Evolutionary conservation across 2,888 invertebrate genomes (phyloP), one percentile per base, ranked within the genome.

Genomic region (Lamellibrachia columna): DNA sequence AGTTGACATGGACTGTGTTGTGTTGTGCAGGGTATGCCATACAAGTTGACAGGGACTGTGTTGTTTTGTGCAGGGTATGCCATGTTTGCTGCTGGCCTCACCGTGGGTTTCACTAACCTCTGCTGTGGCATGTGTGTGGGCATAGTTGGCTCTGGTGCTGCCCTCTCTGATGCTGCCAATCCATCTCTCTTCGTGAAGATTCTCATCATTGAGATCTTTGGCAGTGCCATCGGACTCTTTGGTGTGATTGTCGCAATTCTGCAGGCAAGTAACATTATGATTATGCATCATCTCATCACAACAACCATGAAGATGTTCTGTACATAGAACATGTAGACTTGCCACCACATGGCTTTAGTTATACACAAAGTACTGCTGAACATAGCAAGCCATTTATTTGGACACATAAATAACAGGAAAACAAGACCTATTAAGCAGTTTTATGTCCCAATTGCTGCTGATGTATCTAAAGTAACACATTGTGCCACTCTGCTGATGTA

Each of bases 201-300:
- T 96, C 97, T 99, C 91, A 99, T 99, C 96, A 98, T 99, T 91
- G 99, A 99, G 97, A 99, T 99, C 97, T 99, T 99, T 96, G 99
- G 99, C 93, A 99, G 99, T 96, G 99, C 99, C 95, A 99, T 99
- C 96, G 99, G 99, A 96, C 97, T 99, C 52, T 99, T 99, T 97
- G 99, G 99, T 93, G 97, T 99, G 93, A 99, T 99, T 97, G 99
- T 99, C 94, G 99, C 99, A 94, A 99, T 99, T 94, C 94, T 97
- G 93, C 96, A 96, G 95, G 96, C 96, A 93, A 93, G 60, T 92
- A 40, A 11, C n/a, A n/a, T 11, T 91, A 9, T 91, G 9, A n/a
- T 28, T 75, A n/a, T 75, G 55, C 7, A 55, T 55, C 55, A 55
- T 55, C 9, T 55, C 55, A 55, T 3, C 40, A 40, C 40, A 40